These are phyloP conservation scores for Batillaria attramentaria DNA, from an alignment of 1,140 invertebrate species.

Conservation along the genomic window DNA sequence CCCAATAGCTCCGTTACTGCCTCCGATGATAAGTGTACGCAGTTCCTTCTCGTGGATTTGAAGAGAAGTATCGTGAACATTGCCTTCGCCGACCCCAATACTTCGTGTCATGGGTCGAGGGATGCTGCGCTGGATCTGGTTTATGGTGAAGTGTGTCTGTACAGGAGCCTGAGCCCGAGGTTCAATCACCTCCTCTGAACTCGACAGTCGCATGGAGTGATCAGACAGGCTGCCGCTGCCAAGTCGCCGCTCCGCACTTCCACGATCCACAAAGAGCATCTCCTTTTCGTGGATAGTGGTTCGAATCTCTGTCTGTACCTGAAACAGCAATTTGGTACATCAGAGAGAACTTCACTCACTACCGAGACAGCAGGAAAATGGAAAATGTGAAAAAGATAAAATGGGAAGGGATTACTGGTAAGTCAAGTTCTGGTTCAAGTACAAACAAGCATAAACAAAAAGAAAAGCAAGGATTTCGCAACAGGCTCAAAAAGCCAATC, in stretches of 20 bases:
- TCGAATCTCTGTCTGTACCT: constrained; percentile 44
- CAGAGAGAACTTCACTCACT: neutral
- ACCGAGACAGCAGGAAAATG: too few species aligned
- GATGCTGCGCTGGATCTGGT: constrained; percentile 39
- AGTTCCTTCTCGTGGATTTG: constrained; percentile 71
- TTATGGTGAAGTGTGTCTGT: constrained; percentile 39
- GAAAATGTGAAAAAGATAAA: too few species aligned
- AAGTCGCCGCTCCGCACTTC: neutral
- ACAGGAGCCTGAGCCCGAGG: neutral
- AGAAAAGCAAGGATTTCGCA: too few species aligned
- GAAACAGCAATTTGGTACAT: neutral
- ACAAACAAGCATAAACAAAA: too few species aligned
- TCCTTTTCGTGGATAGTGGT: constrained; percentile 44
- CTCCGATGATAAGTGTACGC: constrained; percentile 67
- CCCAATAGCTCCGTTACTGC: constrained; percentile 49
- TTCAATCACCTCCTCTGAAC: neutral
- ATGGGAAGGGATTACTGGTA: too few species aligned
- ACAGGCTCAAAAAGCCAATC: too few species aligned
- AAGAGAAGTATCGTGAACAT: constrained; percentile 65
- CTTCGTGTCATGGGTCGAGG: constrained; percentile 63
- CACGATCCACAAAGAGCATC: constrained; percentile 46
- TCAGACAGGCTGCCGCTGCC: neutral
- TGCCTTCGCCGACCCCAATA: constrained; percentile 68
- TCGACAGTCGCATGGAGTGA: neutral
- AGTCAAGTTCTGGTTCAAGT: too few species aligned